Evolutionary conservation across 2,888 invertebrate genomes (phyloP), one percentile per base, ranked within the genome.

Genomic region (Tigriopus californicus): DNA sequence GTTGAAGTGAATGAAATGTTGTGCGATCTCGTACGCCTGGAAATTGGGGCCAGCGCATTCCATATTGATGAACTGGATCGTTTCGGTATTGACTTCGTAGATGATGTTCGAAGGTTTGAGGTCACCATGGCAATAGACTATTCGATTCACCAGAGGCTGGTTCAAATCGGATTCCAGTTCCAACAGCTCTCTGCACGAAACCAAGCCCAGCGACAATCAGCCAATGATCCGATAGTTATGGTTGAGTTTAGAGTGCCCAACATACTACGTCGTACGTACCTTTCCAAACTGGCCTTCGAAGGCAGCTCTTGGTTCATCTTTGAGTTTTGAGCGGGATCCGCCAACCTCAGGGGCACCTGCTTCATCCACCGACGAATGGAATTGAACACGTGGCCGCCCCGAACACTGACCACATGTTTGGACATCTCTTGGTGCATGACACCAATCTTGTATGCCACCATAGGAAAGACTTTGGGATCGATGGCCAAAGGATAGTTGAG

Each of bases 21-120:
- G 20, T 8, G 56, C 56, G 11, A 56, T 20, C 24, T 56, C 54
- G n/a, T 44, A 44, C 8, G 22, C 56, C 25, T 44, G 56, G 24
- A 42, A 56, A 56, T 56, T 56, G 15, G 12, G 12, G 11, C 33
- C 44, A 13, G 56, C 42, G 44, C 18, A 56, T n/a, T 56, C 56
- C 41, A 56, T 22, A n/a, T 56, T 18, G 15, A 44, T 8, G 33
- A 56, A 46, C 20, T 20, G 22, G 2, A 56, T 46, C 10, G 42
- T 44, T 44, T 20, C n/a, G 15, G 41, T 20, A 18, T 25, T 22
- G 22, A 22, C 18, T 13, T 56, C 44, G 12, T 42, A 41, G 25
- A 42, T 24, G 25, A 56, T 56, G 22, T 56, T 56, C 46, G 42
- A 20, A 22, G 56, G 56, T 15, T 46, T 56, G 22, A 56, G 44